Percentiles rank a stretch among this genome's conserved stretches.
These are phyloP conservation scores for Romanogobio albipinnatus DNA, from an alignment of 2,113 vertebrate genomes.

Conservation along the genomic window DNA sequence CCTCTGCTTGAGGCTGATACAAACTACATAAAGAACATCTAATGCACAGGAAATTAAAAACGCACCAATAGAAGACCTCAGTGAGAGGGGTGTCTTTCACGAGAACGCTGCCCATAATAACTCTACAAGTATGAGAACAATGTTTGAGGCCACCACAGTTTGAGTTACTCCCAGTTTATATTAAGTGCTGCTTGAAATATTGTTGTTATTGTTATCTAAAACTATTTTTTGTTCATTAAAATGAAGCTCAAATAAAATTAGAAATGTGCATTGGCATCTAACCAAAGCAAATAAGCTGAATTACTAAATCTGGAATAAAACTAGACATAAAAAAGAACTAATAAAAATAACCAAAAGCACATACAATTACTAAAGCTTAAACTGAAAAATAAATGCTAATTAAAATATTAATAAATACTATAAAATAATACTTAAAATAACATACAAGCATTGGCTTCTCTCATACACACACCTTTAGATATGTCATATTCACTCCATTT, in stretches of 20 bases:
- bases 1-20: neutral
- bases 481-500: neutral
- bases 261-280: too few species aligned
- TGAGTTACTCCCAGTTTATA: neutral
- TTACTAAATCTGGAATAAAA: too few species aligned
- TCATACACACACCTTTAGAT: neutral
- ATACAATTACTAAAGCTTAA: neutral
- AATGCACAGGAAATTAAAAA: conserved; percentile 55
- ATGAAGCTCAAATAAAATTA: neutral
- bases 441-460: neutral
- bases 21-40: conserved; percentile 24
- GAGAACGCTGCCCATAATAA: conserved; percentile 27
- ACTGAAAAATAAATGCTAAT: neutral
- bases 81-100: neutral
- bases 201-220: neutral
- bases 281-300: too few species aligned
- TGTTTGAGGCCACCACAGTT: neutral
- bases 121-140: conserved; percentile 26
- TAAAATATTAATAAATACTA: neutral
- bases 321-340: neutral
- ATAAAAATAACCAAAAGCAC: neutral
- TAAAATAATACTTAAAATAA: neutral
- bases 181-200: neutral
- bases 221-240: neutral
- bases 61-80: neutral